phyloP scores from a whole-genome alignment of 2,113 vertebrate species.

The Conger conger region DNA sequence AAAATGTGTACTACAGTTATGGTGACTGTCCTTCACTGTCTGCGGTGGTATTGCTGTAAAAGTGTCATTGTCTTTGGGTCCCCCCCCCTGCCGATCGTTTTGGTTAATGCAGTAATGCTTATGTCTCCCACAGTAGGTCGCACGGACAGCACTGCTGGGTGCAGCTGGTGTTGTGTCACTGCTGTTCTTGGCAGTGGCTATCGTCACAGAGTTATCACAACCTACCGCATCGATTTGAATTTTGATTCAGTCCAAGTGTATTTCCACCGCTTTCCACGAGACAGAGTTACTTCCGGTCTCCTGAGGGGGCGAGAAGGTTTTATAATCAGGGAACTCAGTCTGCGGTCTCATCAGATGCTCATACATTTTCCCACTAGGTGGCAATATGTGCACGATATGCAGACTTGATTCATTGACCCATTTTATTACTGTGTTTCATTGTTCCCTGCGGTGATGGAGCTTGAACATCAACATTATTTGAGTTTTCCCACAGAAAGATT shows the following conservation, averaged over 20 bases:
- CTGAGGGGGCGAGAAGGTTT: slow-evolving; percentile 88
- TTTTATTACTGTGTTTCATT: background rate
- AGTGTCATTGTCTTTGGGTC: background rate
- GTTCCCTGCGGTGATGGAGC: background rate
- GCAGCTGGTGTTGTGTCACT: slow-evolving; percentile 95
- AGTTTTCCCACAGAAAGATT: no score
- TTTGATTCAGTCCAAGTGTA: no score
- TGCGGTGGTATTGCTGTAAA: background rate
- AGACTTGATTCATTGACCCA: background rate
- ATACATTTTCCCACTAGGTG: background rate
- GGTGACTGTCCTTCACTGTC: no score
- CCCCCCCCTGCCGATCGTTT: background rate
- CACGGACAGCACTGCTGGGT: slow-evolving; percentile 92
- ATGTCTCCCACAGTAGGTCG: slow-evolving; percentile 74
- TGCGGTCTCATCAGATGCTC: background rate
- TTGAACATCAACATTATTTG: background rate
- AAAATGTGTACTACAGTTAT: no score
- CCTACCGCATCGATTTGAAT: no score
- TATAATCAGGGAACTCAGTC: no score
- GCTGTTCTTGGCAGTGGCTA: slow-evolving; percentile 89
- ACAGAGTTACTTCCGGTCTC: no score
- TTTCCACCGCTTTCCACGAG: no score
- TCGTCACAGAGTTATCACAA: slow-evolving; percentile 92
- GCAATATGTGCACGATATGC: background rate
- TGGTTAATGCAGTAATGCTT: background rate